Evolutionary conservation across 2,113 vertebrate species (phyloP).

Genomic region (Ictalurus furcatus): DNA sequence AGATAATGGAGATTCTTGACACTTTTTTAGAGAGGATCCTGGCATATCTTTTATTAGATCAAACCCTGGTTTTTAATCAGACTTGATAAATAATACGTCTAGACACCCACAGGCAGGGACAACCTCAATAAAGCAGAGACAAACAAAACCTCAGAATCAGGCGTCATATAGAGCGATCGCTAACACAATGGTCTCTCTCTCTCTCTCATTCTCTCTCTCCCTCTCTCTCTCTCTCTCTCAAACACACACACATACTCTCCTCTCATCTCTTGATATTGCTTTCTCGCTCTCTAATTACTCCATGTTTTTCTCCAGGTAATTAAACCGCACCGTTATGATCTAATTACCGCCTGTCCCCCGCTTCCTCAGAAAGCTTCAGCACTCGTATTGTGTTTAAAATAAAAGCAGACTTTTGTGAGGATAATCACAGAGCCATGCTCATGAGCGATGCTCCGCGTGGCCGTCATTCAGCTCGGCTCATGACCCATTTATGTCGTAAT

Average conservation of each 20-base stretch:
- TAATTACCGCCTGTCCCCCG: slow-evolving; percentile 52
- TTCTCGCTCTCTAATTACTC: slow-evolving; percentile 58
- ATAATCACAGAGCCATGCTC: neutral
- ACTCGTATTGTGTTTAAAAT: neutral
- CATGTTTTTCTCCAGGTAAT: slow-evolving; percentile 63
- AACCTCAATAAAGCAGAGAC: slow-evolving; percentile 14
- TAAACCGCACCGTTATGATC: slow-evolving; percentile 48
- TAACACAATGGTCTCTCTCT: neutral
- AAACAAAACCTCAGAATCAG: slow-evolving; percentile 8
- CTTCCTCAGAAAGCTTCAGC: neutral
- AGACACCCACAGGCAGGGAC: neutral
- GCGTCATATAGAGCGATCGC: neutral
- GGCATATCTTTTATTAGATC: neutral
- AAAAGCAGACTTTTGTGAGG: neutral
- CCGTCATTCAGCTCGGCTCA: neutral
- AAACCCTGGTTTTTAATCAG: neutral
- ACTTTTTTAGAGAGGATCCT: neutral
- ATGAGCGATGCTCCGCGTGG: neutral
- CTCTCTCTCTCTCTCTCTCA: neutral
- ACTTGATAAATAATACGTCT: neutral
- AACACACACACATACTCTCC: neutral
- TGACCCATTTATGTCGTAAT: neutral
- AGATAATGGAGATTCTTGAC: neutral
- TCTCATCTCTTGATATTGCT: neutral
- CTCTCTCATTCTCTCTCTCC: neutral